These are phyloP conservation scores for Fragum sueziense DNA, from an alignment of 2,888 invertebrate genomes.

Conservation along the genomic window DNA sequence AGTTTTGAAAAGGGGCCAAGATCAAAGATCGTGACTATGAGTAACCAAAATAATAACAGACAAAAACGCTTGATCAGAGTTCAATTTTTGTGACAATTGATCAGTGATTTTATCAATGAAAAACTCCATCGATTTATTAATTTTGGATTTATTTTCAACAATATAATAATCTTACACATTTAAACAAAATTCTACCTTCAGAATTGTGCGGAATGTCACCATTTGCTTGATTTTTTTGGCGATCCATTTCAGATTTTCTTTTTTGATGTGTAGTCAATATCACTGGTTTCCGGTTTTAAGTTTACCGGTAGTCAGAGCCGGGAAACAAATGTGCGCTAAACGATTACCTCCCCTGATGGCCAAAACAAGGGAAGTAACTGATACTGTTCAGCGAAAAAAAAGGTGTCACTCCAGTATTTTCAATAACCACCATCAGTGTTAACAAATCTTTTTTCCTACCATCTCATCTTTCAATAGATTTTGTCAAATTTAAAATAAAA, in stretches of 20 bases:
- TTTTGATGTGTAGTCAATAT: slow-evolving; percentile 3
- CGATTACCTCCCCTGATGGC: too few species aligned
- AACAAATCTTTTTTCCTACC: too few species aligned
- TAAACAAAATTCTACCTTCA: neutral
- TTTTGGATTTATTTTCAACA: neutral
- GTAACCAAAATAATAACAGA: slow-evolving; percentile 11
- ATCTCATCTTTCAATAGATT: too few species aligned
- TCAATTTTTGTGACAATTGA: slow-evolving; percentile 2
- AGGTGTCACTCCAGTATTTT: too few species aligned
- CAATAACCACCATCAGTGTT: too few species aligned
- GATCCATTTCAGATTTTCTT: neutral
- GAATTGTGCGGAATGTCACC: neutral
- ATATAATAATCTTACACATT: neutral
- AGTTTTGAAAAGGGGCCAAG: neutral
- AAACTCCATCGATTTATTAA: neutral
- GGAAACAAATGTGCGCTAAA: too few species aligned
- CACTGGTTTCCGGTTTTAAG: neutral
- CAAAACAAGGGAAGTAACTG: too few species aligned
- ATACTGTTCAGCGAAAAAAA: too few species aligned
- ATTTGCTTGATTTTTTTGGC: slow-evolving; percentile 1
- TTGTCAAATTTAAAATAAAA: too few species aligned
- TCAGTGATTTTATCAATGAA: slow-evolving; percentile 1
- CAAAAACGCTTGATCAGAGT: neutral
- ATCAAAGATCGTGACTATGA: slow-evolving; percentile 9
- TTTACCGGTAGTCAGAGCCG: too few species aligned